Percentiles rank a stretch among this genome's conserved stretches.
Conservation (phyloP, 2,888 invertebrate species). For the Acronicta psi region DNA sequence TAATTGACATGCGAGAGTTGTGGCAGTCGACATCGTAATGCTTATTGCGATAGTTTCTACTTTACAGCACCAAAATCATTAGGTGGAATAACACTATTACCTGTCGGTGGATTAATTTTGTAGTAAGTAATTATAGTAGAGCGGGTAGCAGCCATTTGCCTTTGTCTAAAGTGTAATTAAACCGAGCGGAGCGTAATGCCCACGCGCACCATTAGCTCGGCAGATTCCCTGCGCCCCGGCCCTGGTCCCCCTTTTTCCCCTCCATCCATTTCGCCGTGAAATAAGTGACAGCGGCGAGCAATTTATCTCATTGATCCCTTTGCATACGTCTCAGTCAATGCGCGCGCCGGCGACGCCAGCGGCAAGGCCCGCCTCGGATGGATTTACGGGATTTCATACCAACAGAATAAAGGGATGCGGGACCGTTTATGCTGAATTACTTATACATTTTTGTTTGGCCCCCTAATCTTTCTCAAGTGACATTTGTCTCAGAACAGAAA, state of each 20-base stretch:
- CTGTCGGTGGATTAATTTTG: conserved; percentile 30
- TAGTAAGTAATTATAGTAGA: conserved; percentile 45
- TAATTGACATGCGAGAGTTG: conserved; percentile 23
- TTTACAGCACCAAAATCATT: conserved; percentile 34
- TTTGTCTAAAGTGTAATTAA: conserved; percentile 73
- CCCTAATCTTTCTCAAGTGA: conserved; percentile 66
- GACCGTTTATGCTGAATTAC: conserved; percentile 72
- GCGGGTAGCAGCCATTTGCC: conserved; percentile 57
- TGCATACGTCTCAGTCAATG: conserved; percentile 85
- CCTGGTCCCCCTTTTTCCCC: conserved; percentile 47
- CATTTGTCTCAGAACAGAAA: conserved; percentile 59
- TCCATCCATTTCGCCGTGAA: conserved; percentile 72
- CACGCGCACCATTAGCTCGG: conserved; percentile 78
- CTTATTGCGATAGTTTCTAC: conserved; percentile 28
- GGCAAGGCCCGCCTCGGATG: conserved; percentile 63
- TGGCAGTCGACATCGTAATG: conserved; percentile 10
- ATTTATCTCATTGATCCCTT: conserved; percentile 86
- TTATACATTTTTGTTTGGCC: conserved; percentile 67
- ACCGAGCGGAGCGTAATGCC: conserved; percentile 71
- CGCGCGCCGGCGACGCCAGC: conserved; percentile 63
- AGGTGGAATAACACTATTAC: conserved; percentile 36
- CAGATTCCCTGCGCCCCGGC: conserved; percentile 56
- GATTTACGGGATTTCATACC: conserved; percentile 75
- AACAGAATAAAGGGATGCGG: conserved; percentile 70
- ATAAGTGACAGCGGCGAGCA: conserved; percentile 80